A percentile compares a stretch with the other conserved stretches of the same genome.
Conservation (phyloP, 2,113 vertebrate genomes). For the Platichthys flesus region DNA sequence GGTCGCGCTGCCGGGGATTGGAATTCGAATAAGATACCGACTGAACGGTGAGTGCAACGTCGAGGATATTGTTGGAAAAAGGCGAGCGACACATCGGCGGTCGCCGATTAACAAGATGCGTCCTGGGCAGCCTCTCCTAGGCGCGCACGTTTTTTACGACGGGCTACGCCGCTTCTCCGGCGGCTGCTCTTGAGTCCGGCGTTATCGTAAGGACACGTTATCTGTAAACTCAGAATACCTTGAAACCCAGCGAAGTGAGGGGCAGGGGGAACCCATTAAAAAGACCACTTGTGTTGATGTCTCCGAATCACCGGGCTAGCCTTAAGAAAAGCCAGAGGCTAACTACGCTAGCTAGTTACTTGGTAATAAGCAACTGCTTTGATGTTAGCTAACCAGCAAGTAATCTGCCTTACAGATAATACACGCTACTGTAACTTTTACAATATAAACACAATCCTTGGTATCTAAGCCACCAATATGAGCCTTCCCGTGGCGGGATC, state of each 20-base stretch:
- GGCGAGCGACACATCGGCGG: constrained; percentile 69
- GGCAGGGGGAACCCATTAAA: rapidly evolving
- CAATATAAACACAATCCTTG: background rate
- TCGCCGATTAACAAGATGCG: constrained; percentile 56
- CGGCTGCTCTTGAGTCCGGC: background rate
- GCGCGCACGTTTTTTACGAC: constrained; percentile 53
- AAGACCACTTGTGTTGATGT: background rate
- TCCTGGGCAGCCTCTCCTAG: constrained; percentile 68
- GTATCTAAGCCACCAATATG: background rate
- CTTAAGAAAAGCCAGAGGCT: constrained; percentile 9
- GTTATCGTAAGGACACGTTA: background rate
- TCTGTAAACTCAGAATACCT: background rate
- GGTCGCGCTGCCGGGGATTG: constrained; percentile 16
- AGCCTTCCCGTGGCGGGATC: too few species aligned
- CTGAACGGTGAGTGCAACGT: constrained; percentile 59
- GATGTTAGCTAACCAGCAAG: constrained; percentile 8
- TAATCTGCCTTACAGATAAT: background rate
- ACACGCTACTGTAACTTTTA: too few species aligned
- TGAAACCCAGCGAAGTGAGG: background rate
- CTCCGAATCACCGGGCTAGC: background rate
- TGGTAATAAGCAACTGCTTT: constrained; percentile 15
- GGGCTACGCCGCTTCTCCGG: constrained; percentile 43
- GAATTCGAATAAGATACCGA: constrained; percentile 44
- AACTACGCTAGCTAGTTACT: constrained; percentile 21
- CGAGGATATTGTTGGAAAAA: constrained; percentile 42